Conservation (phyloP, 2,113 vertebrate species). For the Aix galericulata region DNA sequence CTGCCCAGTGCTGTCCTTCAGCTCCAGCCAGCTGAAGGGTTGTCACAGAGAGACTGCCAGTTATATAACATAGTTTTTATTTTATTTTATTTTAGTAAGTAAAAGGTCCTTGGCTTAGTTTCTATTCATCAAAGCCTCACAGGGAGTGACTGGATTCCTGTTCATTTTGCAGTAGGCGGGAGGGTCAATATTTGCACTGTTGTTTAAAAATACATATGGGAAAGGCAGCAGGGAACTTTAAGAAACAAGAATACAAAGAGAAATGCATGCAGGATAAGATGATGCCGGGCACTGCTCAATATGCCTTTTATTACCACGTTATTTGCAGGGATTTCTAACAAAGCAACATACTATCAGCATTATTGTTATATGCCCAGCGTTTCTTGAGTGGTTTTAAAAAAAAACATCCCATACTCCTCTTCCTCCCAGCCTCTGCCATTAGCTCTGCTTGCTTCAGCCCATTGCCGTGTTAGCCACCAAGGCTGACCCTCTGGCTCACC, state of each 20-base stretch:
- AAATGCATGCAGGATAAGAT: background rate
- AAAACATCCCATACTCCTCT: background rate
- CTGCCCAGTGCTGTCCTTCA: background rate
- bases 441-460: background rate
- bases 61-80: background rate
- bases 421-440: background rate
- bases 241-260: conserved; percentile 31
- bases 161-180: background rate
- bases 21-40: background rate
- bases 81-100: background rate
- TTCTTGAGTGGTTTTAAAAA: background rate
- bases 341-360: background rate
- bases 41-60: background rate
- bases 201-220: conserved; percentile 35
- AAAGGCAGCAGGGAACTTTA: conserved; percentile 30
- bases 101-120: conserved; percentile 36
- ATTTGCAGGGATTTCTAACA: conserved; percentile 22
- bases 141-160: conserved; percentile 51
- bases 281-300: background rate
- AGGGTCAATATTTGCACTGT: conserved; percentile 65
- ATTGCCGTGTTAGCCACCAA: background rate
- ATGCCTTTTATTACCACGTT: background rate
- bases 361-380: background rate
- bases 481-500: background rate
- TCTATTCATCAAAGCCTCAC: conserved; percentile 5